Conservation (phyloP, 2,888 invertebrate species). For the Candidula unifasciata region DNA sequence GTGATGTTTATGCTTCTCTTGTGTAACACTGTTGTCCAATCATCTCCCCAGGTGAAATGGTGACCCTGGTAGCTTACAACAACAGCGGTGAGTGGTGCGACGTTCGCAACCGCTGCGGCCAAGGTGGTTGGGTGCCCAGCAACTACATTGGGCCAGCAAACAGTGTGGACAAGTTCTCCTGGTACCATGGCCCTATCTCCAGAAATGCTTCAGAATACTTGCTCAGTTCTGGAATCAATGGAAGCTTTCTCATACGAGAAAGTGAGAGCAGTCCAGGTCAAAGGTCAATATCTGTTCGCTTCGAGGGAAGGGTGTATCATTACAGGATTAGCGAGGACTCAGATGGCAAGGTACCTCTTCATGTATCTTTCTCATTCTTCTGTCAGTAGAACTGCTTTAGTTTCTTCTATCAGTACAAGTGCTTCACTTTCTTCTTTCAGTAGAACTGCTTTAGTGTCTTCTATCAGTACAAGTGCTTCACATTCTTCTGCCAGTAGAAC, state of each 20-base stretch:
- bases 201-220: constrained; percentile 98
- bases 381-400: too few relatives aligned
- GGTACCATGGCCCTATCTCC: constrained; percentile 94
- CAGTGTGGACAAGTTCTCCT: constrained; percentile 98
- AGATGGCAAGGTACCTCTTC: constrained; percentile 85
- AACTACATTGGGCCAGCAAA: constrained; percentile 99
- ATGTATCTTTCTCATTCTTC: neutral
- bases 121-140: constrained; percentile 99
- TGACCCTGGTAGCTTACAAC: constrained; percentile 95
- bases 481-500: too few relatives aligned
- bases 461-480: too few relatives aligned
- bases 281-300: constrained; percentile 92
- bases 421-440: too few relatives aligned
- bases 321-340: constrained; percentile 86
- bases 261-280: constrained; percentile 96
- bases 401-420: too few relatives aligned
- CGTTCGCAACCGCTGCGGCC: constrained; percentile 89
- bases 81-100: constrained; percentile 99
- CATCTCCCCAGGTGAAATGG: constrained; percentile 89
- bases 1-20: too few relatives aligned
- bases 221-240: constrained; percentile 98
- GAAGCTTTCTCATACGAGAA: constrained; percentile 97
- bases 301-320: constrained; percentile 98
- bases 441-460: too few relatives aligned
- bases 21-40: neutral